Evolutionary conservation across 1,140 invertebrate genomes (phyloP), one percentile per base, ranked within the genome.

Genomic region (Drosophila oshimai): DNA sequence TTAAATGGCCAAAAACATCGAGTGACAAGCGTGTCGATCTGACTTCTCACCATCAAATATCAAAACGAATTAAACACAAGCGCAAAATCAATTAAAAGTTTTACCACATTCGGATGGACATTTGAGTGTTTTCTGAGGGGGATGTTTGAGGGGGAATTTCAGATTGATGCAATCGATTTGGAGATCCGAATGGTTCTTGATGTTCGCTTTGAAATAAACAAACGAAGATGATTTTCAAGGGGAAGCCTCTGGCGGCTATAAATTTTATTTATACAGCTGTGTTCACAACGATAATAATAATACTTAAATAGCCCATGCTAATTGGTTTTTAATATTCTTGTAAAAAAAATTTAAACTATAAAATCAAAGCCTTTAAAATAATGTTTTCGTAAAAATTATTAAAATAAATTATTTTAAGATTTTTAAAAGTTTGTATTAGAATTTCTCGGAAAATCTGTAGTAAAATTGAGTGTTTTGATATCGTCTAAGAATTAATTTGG

Each of bases 11-110:
- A 50, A 47, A 29, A 50, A 49, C 54, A 34, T 15, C 36, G 37
- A 68, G 34, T 73, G 60, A 68, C 60, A 73, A 53, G 37, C 64
- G 65, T 53, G 55, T 79, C 34, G 55, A 79, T 64, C 29, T 34
- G 15, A 73, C 54, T 50, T 73, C 74, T 28, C 15, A 46, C 55
- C 34, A 39, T 50, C 46, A 42, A 39, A 22, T 51, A 39, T 50
- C 46, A 42, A 39, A 22, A 46, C 15, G 36, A 61, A 46, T 45
- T 31, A 24, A 46, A 28, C 41, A 39, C 33, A 31, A 41, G 34
- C 41, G 31, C 57, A 57, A 57, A 74, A 74, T 34, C 45, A 51
- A 73, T 58, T 45, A 68, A 68, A 68, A 49, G 42, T 67, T 65
- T 65, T 65, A 24, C 28, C 15, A 26, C 28, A 41, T 65, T 50